Evolutionary conservation across 2,888 invertebrate genomes (phyloP).

Genomic region (Rapana venosa): DNA sequence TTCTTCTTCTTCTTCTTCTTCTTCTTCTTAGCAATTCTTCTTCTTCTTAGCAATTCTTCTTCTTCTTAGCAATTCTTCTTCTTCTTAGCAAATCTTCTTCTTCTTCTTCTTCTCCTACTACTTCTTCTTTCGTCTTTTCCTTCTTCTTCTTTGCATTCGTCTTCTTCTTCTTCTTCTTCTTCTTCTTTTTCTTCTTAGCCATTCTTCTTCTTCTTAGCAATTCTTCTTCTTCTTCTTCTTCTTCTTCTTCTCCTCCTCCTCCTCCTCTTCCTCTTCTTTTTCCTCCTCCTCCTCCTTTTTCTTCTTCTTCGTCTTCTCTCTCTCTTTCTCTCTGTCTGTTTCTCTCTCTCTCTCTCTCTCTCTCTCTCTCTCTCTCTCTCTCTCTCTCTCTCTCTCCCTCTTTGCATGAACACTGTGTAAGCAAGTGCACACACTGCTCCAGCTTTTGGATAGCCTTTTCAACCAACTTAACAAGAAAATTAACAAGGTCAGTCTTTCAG

Average conservation of each 20-base stretch:
- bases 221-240: not conserved
- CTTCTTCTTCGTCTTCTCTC: not conserved
- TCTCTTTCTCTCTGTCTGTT: not conserved
- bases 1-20: too few relatives aligned
- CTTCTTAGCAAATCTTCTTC: too few relatives aligned
- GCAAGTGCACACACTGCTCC: too few relatives aligned
- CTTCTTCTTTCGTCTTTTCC: not conserved
- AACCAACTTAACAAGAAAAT: too few relatives aligned
- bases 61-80: too few relatives aligned
- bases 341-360: conserved; percentile 18
- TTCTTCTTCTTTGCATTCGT: not conserved
- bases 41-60: too few relatives aligned
- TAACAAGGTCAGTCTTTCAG: too few relatives aligned
- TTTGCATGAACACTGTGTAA: too few relatives aligned
- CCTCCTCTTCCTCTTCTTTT: too few relatives aligned
- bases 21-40: too few relatives aligned
- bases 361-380: conserved; percentile 18
- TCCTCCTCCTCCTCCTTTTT: not conserved
- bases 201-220: not conserved
- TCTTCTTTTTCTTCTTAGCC: not conserved
- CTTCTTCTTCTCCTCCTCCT: too few relatives aligned
- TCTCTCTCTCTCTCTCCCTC: not conserved
- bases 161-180: not conserved
- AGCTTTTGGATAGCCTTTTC: too few relatives aligned
- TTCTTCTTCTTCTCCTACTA: not conserved